Percentiles rank a stretch among this genome's conserved stretches.
Conservation (phyloP, 2,888 invertebrate genomes). For the Orthosia incerta region DNA sequence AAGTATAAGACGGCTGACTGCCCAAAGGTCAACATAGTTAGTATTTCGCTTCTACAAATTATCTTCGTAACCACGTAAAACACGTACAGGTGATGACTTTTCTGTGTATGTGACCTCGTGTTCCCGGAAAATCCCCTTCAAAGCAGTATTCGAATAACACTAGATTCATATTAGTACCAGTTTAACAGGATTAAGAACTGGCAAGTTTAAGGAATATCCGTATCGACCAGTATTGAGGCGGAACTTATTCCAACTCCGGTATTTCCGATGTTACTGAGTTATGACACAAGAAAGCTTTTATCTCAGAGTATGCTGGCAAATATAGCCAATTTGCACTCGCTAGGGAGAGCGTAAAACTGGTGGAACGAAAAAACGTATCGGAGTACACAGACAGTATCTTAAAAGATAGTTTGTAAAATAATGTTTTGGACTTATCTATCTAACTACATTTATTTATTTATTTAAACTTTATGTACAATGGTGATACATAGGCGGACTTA, state of each 20-base stretch:
- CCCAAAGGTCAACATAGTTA: neutral
- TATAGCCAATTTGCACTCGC: slow-evolving; percentile 41
- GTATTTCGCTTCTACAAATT: no score
- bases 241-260: slow-evolving; percentile 71
- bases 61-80: neutral
- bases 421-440: neutral
- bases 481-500: no score
- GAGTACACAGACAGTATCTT: neutral
- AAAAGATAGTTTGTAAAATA: neutral
- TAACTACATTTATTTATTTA: no score
- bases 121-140: neutral
- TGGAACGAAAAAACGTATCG: slow-evolving; percentile 10
- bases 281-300: slow-evolving; percentile 84
- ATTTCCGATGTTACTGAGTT: slow-evolving; percentile 73
- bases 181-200: slow-evolving; percentile 40
- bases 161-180: slow-evolving; percentile 23
- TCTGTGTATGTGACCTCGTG: no score
- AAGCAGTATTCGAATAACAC: slow-evolving; percentile 26
- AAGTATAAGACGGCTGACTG: no score
- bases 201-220: slow-evolving; percentile 29
- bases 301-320: slow-evolving; percentile 71
- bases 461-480: no score
- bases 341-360: slow-evolving; percentile 12
- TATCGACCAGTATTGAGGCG: slow-evolving; percentile 44
- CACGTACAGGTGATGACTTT: neutral